phyloP scores from a whole-genome alignment of 2,113 vertebrate species.

The Zosterops lateralis region DNA sequence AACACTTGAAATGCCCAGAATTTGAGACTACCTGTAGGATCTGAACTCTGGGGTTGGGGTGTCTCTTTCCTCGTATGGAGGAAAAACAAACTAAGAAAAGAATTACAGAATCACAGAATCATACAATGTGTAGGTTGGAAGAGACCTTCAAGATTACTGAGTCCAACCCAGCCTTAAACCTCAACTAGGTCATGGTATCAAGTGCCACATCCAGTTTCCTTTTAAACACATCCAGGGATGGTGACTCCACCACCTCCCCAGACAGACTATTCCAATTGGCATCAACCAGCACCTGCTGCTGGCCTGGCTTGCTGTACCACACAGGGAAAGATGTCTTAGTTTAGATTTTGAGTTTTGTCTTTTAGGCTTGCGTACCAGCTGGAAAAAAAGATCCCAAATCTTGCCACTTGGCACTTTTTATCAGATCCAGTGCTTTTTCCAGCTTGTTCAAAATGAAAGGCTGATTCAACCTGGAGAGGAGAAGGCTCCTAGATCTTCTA shows the following conservation, averaged over 20 bases:
- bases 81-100: not conserved
- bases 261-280: not conserved
- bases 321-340: not conserved
- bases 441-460: not conserved
- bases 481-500: not conserved
- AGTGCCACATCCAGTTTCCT: too few species aligned
- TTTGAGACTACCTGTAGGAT: not conserved
- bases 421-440: not conserved
- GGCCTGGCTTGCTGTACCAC: not conserved
- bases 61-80: not conserved
- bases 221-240: too few species aligned
- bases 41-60: not conserved
- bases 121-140: too few species aligned
- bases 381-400: not conserved
- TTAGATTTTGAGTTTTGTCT: not conserved
- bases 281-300: not conserved
- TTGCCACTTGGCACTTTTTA: not conserved
- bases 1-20: not conserved
- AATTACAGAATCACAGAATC: not conserved
- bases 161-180: too few species aligned
- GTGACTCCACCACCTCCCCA: too few species aligned
- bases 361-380: fast-evolving
- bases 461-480: not conserved
- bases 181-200: too few species aligned
- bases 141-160: too few species aligned